These are phyloP conservation scores for Chrysotoxum bicinctum DNA, from an alignment of 2,888 invertebrate species.

Conservation along the genomic window DNA sequence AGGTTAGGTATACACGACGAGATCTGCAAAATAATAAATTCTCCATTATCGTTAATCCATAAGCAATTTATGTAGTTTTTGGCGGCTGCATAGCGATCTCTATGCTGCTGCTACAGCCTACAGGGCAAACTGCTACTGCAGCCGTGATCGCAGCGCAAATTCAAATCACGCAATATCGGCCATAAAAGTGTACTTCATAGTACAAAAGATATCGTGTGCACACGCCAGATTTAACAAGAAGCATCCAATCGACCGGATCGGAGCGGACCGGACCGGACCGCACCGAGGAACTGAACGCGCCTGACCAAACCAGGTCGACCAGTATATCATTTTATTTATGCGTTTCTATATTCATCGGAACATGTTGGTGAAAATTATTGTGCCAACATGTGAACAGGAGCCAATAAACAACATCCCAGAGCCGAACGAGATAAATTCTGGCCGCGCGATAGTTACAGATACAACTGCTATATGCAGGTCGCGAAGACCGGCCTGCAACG, in stretches of 20 bases:
- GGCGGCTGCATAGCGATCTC: slow-evolving; percentile 51
- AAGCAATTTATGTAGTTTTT: slow-evolving; percentile 71
- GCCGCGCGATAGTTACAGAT: slow-evolving; percentile 46
- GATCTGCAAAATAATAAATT: slow-evolving; percentile 55
- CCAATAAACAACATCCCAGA: slow-evolving; percentile 66
- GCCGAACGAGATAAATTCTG: slow-evolving; percentile 63
- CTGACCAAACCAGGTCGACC: slow-evolving; percentile 59
- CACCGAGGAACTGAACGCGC: neutral
- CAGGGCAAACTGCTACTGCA: slow-evolving; percentile 31
- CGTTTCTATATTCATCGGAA: slow-evolving; percentile 67
- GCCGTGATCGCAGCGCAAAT: slow-evolving; percentile 59
- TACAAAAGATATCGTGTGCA: slow-evolving; percentile 46
- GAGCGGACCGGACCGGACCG: neutral
- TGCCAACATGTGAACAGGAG: slow-evolving; percentile 73
- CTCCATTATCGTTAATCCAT: slow-evolving; percentile 67
- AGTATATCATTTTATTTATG: slow-evolving; percentile 73
- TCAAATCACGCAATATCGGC: slow-evolving; percentile 67
- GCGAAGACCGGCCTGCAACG: neutral
- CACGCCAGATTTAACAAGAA: slow-evolving; percentile 36
- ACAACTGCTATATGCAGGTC: neutral
- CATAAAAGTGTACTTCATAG: slow-evolving; percentile 32
- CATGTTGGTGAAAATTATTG: slow-evolving; percentile 72
- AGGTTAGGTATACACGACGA: neutral
- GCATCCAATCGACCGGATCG: slow-evolving; percentile 4
- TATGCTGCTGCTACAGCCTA: slow-evolving; percentile 6